Evolutionary conservation across 2,888 invertebrate genomes (phyloP).

Genomic region (Mesodorylaimus sp.): DNA sequence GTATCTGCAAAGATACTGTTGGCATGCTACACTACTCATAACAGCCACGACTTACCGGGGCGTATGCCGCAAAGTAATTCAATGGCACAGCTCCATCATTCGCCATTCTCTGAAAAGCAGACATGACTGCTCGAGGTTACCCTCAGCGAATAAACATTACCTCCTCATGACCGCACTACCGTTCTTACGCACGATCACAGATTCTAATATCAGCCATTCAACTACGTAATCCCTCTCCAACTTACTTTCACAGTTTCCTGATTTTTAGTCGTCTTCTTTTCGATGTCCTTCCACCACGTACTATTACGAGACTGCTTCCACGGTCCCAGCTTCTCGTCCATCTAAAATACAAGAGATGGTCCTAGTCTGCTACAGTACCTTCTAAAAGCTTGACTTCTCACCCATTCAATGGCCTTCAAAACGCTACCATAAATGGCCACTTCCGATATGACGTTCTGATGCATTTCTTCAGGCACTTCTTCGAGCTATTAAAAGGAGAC

Average conservation of each 20-base stretch:
- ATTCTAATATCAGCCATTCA: too few species aligned
- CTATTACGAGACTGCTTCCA: too few species aligned
- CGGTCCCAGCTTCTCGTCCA: too few species aligned
- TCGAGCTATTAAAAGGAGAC: slow-evolving; percentile 51
- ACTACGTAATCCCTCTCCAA: too few species aligned
- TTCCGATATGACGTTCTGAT: slow-evolving; percentile 61
- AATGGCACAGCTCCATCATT: slow-evolving; percentile 53
- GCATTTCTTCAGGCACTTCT: slow-evolving; percentile 67
- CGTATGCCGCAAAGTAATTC: slow-evolving; percentile 82
- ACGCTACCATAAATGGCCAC: slow-evolving; percentile 64
- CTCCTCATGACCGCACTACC: too few species aligned
- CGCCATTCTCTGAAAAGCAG: slow-evolving; percentile 43
- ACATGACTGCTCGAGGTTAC: not conserved
- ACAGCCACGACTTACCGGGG: slow-evolving; percentile 42
- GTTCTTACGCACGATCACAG: too few species aligned
- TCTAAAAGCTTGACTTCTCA: not conserved
- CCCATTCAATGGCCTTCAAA: slow-evolving; percentile 17
- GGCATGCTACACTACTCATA: not conserved
- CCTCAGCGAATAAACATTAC: not conserved
- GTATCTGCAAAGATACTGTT: slow-evolving; percentile 15
- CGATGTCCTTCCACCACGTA: too few species aligned
- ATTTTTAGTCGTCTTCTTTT: too few species aligned
- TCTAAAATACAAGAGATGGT: too few species aligned
- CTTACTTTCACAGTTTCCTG: too few species aligned
- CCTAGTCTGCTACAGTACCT: too few species aligned